Base-by-base conservation (phyloP, 2,113 vertebrate species). In the Gadus macrocephalus region DNA sequence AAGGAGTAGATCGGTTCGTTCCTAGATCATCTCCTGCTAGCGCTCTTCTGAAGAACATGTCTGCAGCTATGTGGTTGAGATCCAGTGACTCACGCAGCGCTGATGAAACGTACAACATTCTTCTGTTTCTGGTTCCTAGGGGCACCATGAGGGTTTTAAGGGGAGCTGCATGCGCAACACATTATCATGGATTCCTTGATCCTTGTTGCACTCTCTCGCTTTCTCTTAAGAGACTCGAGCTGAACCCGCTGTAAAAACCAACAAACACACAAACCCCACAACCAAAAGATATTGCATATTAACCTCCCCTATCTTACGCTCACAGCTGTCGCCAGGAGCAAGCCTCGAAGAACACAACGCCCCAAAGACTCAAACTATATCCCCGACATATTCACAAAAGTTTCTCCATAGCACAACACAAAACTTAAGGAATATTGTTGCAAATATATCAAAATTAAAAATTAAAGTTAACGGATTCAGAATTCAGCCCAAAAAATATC, bases 81-180 rank as follows among this genome's bases (percentile, higher is more conserved):
- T 58, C 7, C 4, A 42, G 19, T 53, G 66, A 68, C 42, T 71
- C 64, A 66, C 9, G 62, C 67, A 66, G 58, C 66, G 20, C 66
- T 20, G n/a, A 35, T 69, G 62, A 78, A 74, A 62, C 25, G 22
- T 38, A 66, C 56, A 70, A 27, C 58, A 27, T 22, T 42, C 62
- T 56, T 72, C 56, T 73, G 5, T 6, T 74, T 66, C 73, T 53
- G 12, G 9, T 66, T 17, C 35, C 72, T 63, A 73, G 65, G 74
- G 20, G 63, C 70, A 82, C 72, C 68, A 62, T 28, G 27, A 14
- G 70, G 55, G 49, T 62, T 69, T 67, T 15, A 66, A 55, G 78
- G 38, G 68, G 28, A 76, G 83, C 76, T 81, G 77, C 73, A 84
- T 85, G 82, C 70, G 31, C 31, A 79, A 25, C 74, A 80, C 62